Base-by-base conservation (phyloP, 2,113 vertebrate genomes). In the Cygnus atratus region DNA sequence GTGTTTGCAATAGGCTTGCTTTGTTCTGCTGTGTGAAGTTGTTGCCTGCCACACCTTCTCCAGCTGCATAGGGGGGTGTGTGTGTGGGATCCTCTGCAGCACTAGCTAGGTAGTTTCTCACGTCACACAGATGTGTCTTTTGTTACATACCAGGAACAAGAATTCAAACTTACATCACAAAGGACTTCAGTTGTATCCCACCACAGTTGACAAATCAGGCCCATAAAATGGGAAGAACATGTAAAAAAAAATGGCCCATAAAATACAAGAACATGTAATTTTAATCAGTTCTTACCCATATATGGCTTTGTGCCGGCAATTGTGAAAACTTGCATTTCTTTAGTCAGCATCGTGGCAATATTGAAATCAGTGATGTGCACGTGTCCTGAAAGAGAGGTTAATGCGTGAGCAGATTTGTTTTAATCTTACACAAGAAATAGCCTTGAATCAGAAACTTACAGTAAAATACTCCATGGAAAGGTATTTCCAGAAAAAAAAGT, bases 351-450 rank as follows among this genome's bases (percentile, higher is more conserved):
- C 0, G 99, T 98, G 31, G 99, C 99, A 1, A 99, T 99, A 88
- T 99, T 99, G 98, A 99, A 99, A 93, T 99, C 99, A 0, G 99
- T 99, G 88, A 99, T 97, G 92, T 99, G 99, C 91, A 98, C 98
- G 0, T 99, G 99, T 11, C 99, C 99, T 99, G 92, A 21, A 95
- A 44, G 85, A 96, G 41, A 97, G 79, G 28, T 74, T 11, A 44
- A 50, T 0, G 0, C 26, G 25, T 41, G 44, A 91, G 55, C 55
- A 16, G 25, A 29, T 13, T 62, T 33, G 41, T 33, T 71, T 43
- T 26, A 29, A 46, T 28, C 55, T 55, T 63, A 73, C 24, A 20
- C 2, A 3, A 83, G n/a, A 83, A 93, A 76, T 10, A 82, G 21
- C 66, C 88, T 39, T 58, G 66, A 68, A 61, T 65, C 15, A 58